Conservation (phyloP, 2,113 vertebrate species). For the Boulengeromyrus knoepffleri region DNA sequence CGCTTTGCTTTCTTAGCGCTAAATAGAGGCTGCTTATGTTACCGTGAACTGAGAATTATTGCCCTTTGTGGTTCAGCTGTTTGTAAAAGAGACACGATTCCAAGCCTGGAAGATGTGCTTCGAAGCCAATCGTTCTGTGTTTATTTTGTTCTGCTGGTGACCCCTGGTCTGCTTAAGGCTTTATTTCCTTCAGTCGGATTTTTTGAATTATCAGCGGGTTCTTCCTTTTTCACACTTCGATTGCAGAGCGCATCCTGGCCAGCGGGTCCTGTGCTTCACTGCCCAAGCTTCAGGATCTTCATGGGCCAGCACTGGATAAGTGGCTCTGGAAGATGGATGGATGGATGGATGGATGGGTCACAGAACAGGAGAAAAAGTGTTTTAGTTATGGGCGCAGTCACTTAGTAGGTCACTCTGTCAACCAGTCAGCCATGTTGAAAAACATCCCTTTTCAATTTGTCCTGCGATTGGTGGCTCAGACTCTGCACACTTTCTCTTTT, state of each 20-base stretch:
- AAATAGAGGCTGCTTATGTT: not conserved
- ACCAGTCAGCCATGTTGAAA: not conserved
- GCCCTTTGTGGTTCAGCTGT: not conserved
- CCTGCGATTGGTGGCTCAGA: not conserved
- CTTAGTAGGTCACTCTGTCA: not conserved
- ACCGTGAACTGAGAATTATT: not conserved
- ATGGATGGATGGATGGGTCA: not conserved
- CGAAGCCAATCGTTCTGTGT: not conserved
- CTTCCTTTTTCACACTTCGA: not conserved
- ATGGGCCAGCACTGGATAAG: not conserved
- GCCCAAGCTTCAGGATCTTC: not conserved
- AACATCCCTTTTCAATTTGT: not conserved
- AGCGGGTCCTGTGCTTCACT: not conserved
- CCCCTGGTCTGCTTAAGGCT: not conserved
- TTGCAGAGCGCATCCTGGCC: not conserved
- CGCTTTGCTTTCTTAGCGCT: conserved; percentile 5
- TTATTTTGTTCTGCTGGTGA: not conserved
- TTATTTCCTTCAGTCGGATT: not conserved
- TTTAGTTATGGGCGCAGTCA: not conserved
- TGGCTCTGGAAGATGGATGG: not conserved
- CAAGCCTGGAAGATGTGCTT: not conserved
- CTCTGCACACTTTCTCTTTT: not conserved
- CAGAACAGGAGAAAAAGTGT: not conserved
- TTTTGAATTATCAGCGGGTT: not conserved
- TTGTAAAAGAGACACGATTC: not conserved